These are phyloP conservation scores for Moxostoma hubbsi DNA, from an alignment of 2,797 vertebrate species.

Conservation along the genomic window DNA sequence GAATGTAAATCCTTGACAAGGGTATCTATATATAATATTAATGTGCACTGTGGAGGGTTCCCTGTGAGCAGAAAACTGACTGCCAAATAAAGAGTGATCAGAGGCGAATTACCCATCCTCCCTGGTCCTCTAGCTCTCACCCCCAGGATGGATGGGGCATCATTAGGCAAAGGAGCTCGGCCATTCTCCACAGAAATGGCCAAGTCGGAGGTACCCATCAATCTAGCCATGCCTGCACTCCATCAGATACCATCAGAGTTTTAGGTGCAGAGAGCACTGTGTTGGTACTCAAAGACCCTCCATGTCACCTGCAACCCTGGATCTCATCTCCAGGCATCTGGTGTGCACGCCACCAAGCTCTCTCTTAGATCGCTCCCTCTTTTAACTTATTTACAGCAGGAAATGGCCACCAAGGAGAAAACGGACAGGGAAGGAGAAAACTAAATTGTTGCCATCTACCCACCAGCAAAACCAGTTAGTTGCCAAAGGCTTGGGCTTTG, in stretches of 20 bases:
- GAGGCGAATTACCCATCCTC: conserved; percentile 82
- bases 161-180: conserved; percentile 87
- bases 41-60: conserved; percentile 86
- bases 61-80: conserved; percentile 78
- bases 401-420: conserved; percentile 76
- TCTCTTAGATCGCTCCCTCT: conserved; percentile 61
- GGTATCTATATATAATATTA: conserved; percentile 99
- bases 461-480: conserved; percentile 26
- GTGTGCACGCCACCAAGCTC: conserved; percentile 23
- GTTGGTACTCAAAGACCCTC: conserved; percentile 58
- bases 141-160: conserved; percentile 94
- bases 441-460: conserved; percentile 58
- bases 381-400: conserved; percentile 74
- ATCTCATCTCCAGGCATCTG: conserved; percentile 58
- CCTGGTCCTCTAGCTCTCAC: conserved; percentile 64
- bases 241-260: conserved; percentile 78
- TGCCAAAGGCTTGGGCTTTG: conserved; percentile 15
- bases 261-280: conserved; percentile 70
- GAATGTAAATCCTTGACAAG: conserved; percentile 96
- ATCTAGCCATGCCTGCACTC: conserved; percentile 80
- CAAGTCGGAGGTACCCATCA: conserved; percentile 87
- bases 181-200: conserved; percentile 88
- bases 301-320: conserved; percentile 35
- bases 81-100: conserved; percentile 92
- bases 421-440: conserved; percentile 71